Conservation (phyloP, 1,140 invertebrate genomes). For the Drosophila guanche region DNA sequence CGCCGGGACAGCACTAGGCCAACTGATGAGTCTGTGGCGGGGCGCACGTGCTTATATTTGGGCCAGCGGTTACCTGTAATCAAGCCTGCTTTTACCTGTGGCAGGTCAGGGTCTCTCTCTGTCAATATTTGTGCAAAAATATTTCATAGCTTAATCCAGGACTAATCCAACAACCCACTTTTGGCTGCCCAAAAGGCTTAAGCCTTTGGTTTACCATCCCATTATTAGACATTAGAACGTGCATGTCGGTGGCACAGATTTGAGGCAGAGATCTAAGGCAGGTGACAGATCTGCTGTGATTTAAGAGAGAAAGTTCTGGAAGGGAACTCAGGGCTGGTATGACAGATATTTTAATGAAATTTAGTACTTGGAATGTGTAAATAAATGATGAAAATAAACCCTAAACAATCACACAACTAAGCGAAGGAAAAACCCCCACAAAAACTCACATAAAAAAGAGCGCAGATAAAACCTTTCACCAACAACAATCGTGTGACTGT, state of each 20-base stretch:
- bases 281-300: not conserved
- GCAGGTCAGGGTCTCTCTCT: conserved; percentile 33
- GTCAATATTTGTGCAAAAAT: conserved; percentile 80
- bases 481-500: conserved; percentile 14
- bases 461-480: conserved; percentile 32
- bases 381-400: not conserved
- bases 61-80: conserved; percentile 27
- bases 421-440: not conserved
- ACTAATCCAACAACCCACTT: conserved; percentile 57
- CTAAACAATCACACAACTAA: too few relatives aligned
- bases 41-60: conserved; percentile 23
- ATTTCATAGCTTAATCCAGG: conserved; percentile 72
- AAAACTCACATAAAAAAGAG: conserved; percentile 20
- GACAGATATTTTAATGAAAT: conserved; percentile 1
- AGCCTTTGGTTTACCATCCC: conserved; percentile 56
- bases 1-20: conserved; percentile 35
- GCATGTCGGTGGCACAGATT: conserved; percentile 13
- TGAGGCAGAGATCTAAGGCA: too few relatives aligned
- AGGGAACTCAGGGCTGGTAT: not conserved
- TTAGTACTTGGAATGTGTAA: too few relatives aligned
- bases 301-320: conserved; percentile 9
- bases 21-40: conserved; percentile 37
- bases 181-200: conserved; percentile 31
- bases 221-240: conserved; percentile 56
- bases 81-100: conserved; percentile 4